Conservation (phyloP, 2,797 vertebrate genomes). For the Lophius americanus region DNA sequence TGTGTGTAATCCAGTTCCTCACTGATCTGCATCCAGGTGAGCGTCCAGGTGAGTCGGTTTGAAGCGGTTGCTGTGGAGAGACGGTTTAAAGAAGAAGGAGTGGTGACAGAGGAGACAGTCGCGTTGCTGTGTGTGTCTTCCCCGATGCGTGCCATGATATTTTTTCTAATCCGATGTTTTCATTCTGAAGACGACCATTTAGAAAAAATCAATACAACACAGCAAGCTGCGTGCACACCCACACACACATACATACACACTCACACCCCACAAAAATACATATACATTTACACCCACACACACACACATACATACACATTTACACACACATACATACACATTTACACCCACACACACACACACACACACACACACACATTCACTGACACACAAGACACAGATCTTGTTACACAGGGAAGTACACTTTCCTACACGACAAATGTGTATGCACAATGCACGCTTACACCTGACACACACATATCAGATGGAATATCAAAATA, state of each 20-base stretch:
- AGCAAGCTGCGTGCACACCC: constrained; percentile 22
- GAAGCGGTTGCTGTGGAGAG: constrained; percentile 66
- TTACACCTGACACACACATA: constrained; percentile 1
- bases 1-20: constrained; percentile 45
- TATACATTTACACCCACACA: constrained; percentile 30
- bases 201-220: constrained; percentile 28
- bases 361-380: constrained; percentile 22
- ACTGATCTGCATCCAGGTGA: constrained; percentile 38
- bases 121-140: constrained; percentile 37
- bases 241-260: constrained; percentile 28
- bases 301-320: constrained; percentile 22
- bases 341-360: no score
- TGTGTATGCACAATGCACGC: constrained; percentile 14
- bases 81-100: constrained; percentile 43
- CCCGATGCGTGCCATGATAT: constrained; percentile 51
- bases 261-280: constrained; percentile 24
- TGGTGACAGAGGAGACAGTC: constrained; percentile 37
- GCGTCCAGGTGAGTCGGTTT: constrained; percentile 72
- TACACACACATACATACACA: constrained; percentile 26
- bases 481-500: constrained; percentile 15
- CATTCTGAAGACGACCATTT: constrained; percentile 47
- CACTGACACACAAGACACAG: constrained; percentile 25
- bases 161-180: constrained; percentile 51
- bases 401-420: constrained; percentile 23
- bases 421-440: constrained; percentile 24